A percentile compares a stretch with the other conserved stretches of the same genome.
Conservation (phyloP, 2,113 vertebrate genomes). For the Eudyptes chrysolophus region DNA sequence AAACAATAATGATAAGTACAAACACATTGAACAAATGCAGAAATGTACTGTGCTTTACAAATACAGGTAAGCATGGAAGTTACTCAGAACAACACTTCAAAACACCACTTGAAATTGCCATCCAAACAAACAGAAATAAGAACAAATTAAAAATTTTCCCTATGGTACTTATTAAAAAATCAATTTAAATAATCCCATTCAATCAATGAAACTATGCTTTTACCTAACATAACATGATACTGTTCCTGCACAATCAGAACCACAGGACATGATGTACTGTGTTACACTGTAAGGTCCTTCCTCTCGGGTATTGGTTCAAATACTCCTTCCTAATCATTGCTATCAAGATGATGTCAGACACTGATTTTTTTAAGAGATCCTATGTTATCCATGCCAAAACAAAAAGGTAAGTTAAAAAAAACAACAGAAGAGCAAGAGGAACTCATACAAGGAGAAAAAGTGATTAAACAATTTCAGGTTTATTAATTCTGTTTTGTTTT, state of each 20-base stretch:
- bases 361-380: not conserved
- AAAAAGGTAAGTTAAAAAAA: not conserved
- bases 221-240: not conserved
- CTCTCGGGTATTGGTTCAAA: not conserved
- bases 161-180: not conserved
- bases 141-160: not conserved
- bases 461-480: not conserved
- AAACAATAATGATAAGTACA: not conserved
- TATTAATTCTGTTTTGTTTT: not conserved
- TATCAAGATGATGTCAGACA: not conserved
- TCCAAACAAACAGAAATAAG: not conserved
- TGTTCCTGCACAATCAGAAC: not conserved
- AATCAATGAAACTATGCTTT: not conserved
- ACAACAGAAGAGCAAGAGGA: not conserved
- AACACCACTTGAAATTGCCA: not conserved
- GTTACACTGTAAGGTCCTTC: not conserved
- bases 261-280: not conserved
- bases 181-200: not conserved
- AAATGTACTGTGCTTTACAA: not conserved
- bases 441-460: not conserved
- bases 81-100: not conserved
- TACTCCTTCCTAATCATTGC: not conserved
- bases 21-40: not conserved
- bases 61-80: not conserved
- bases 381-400: not conserved